Evolutionary conservation across 1,140 invertebrate genomes (phyloP), one percentile per base, ranked within the genome.

Genomic region (Drosophila lowei): DNA sequence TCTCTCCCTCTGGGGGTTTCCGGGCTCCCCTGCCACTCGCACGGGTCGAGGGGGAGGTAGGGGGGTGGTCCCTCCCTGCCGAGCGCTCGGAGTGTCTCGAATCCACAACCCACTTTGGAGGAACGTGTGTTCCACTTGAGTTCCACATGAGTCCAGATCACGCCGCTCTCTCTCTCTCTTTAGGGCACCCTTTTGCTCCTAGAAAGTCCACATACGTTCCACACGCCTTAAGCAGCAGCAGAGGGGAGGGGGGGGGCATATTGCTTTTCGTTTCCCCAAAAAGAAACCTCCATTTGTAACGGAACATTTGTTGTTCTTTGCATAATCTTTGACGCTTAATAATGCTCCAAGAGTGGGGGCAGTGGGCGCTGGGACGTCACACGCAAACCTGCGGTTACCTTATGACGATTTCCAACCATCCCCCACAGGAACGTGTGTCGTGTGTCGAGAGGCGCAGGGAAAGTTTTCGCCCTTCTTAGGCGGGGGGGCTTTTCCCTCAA

Each of bases 261-360:
- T 80, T 77, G 65, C 58, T 78, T 77, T 63, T 59, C n/a, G 11
- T 7, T 46, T 18, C 18, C 23, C 25, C 43, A 44, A 41, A 47
- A 38, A 21, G 56, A 3, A 38, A 38, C 34, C 34, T 11, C 34
- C 34, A 38, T 38, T 38, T 38, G 34, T 46, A 21, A 30, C 28
- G 21, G 44, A 66, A 41, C 75, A 66, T 75, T 66, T 83, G 72
- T 65, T 83, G 67, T 88, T 88, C 71, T 55, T 47, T 62, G 66
- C 71, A 67, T 78, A 88, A 81, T 79, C 78, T 80, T 74, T 67
- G 55, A 63, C 57, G 62, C 66, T 77, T 86, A 80, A 86, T 86
- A 86, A 72, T 75, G 54, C 71, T 72, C 52, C 47, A 9, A 9
- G 18, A 65, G 8, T 25, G 25, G 21, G 18, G 42, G 43, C 55